Base-by-base conservation (phyloP, 2,113 vertebrate species). In the Diadophis punctatus region DNA sequence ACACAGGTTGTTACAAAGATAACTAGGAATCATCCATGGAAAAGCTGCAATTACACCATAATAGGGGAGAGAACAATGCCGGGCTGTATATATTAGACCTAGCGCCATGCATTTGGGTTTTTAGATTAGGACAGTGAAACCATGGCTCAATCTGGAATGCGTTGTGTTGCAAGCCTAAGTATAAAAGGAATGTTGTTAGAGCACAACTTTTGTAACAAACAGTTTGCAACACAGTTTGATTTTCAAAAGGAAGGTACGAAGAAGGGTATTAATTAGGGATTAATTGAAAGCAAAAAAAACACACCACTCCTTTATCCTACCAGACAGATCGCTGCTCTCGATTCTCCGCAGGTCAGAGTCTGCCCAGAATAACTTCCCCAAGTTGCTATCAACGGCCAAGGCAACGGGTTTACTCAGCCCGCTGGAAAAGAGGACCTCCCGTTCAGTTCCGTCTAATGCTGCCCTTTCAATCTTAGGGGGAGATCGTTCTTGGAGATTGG, bases 241-340 rank as follows among this genome's bases (percentile, higher is more conserved):
- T 95, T 93, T 34, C 94, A 91, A 87, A 95, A 92, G 90, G 94
- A 94, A 93, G 88, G 92, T 92, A 25, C 22, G 55, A 94, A 95
- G 92, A 93, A 0, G 93, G 92, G 92, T 94, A 92, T 92, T 90
- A 10, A 93, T 18, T 23, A 91, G 68, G 68, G 68, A 91, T 95
- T 51, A 85, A 56, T 22, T 56, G 94, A 96, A 93, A 95, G 88
- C 92, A 95, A 94, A 92, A 27, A 10, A 16, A 53, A 1, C 3
- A 53, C 8, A 52, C 14, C 14, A 52, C 51, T 46, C 12, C 8
- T 58, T 58, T 27, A 58, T 58, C 98, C 96, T 97, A 99, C 99
- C 99, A 80, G 99, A 99, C 18, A 99, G 98, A 97, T 99, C 99
- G 95, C 99, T 99, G 98, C 99, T 99, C 96, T 99, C 99, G 93